Evolutionary conservation across 1,140 invertebrate species (phyloP).

Genomic region (Neodiprion pinetum): DNA sequence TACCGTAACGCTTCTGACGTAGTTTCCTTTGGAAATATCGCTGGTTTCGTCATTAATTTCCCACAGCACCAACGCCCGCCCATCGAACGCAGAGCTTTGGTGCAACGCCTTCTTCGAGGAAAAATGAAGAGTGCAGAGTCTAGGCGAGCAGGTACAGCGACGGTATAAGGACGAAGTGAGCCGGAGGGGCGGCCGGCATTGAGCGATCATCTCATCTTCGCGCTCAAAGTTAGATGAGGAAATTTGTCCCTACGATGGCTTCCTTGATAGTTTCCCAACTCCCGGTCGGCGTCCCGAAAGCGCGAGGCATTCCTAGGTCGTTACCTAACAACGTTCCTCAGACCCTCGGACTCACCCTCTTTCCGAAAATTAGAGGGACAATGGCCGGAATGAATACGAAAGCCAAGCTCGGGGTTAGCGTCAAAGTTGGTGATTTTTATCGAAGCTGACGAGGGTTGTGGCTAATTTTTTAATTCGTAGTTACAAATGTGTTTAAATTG

Average conservation of each 20-base stretch:
- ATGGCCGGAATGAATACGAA: too few species aligned
- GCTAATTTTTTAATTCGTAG: too few species aligned
- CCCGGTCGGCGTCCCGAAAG: conserved; percentile 17
- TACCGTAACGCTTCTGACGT: conserved; percentile 13
- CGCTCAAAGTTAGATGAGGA: conserved; percentile 61
- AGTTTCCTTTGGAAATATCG: conserved; percentile 50
- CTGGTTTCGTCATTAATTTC: conserved; percentile 55
- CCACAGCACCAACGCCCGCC: conserved; percentile 12
- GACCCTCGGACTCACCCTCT: too few species aligned
- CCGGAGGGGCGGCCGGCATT: conserved; percentile 53
- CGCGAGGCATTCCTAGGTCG: neutral
- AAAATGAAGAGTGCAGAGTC: conserved; percentile 34
- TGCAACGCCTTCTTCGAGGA: conserved; percentile 17
- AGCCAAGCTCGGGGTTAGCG: too few species aligned
- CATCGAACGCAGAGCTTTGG: neutral
- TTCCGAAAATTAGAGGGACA: too few species aligned
- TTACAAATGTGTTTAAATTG: too few species aligned
- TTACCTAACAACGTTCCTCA: neutral
- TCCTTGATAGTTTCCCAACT: conserved; percentile 57
- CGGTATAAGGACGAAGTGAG: conserved; percentile 24
- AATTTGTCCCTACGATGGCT: conserved; percentile 61
- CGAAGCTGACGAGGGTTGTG: too few species aligned
- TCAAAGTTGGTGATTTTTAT: too few species aligned
- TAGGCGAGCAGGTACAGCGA: conserved; percentile 6
- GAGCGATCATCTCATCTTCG: conserved; percentile 60